Percentiles rank a stretch among this genome's conserved stretches.
phyloP scores from a whole-genome alignment of 2,113 vertebrate species.

The Neogobius melanostomus region DNA sequence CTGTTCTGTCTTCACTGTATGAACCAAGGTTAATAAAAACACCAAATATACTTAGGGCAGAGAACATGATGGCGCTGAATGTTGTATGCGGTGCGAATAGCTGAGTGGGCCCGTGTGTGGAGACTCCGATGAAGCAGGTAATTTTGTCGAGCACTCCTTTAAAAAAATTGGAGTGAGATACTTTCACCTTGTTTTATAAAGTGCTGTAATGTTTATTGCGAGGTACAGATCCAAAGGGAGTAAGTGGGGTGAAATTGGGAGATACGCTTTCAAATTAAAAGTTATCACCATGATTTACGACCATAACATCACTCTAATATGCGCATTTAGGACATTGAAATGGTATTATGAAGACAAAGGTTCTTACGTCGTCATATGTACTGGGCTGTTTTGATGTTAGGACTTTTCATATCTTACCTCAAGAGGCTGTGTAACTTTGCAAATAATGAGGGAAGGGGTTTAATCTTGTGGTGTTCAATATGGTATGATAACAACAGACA shows the following conservation, averaged over 20 bases:
- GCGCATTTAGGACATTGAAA: neutral
- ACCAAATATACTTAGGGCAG: constrained; percentile 11
- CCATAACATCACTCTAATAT: neutral
- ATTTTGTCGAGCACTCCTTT: constrained; percentile 26
- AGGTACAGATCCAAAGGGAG: neutral
- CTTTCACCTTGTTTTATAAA: constrained; percentile 42
- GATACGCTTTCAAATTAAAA: neutral
- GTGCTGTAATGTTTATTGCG: constrained; percentile 33
- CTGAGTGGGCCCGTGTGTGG: neutral
- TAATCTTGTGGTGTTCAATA: too few species aligned
- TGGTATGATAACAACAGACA: too few species aligned
- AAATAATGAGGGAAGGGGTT: too few species aligned
- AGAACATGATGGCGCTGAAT: constrained; percentile 1
- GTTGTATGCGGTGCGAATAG: constrained; percentile 16
- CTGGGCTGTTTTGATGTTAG: too few species aligned
- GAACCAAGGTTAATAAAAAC: constrained; percentile 46
- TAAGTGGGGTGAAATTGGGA: neutral
- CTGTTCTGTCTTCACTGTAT: constrained; percentile 17
- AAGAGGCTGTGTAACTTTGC: too few species aligned
- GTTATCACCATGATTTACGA: neutral
- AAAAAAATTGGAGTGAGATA: constrained; percentile 18
- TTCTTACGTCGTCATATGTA: too few species aligned
- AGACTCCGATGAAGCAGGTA: constrained; percentile 7
- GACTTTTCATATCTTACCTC: too few species aligned
- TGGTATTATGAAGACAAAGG: neutral